Conservation (phyloP, 2,113 vertebrate species). For the Ancistrus triradiatus region DNA sequence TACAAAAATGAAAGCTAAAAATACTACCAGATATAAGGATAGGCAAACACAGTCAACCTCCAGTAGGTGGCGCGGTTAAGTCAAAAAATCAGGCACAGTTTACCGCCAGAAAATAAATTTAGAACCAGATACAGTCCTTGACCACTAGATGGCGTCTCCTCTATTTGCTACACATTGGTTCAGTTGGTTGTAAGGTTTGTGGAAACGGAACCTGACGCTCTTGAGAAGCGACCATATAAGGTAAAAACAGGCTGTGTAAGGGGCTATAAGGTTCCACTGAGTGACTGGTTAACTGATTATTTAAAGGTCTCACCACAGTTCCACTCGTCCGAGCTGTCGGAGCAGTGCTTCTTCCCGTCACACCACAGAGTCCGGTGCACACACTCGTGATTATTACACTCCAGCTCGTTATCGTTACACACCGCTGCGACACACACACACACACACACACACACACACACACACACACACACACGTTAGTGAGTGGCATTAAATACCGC, state of each 20-base stretch:
- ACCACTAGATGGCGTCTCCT: no score
- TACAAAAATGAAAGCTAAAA: no score
- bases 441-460: slow-evolving; percentile 15
- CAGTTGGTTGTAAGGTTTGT: no score
- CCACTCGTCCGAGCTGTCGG: slow-evolving; percentile 94
- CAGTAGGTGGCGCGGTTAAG: neutral
- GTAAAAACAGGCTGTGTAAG: no score
- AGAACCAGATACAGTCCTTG: no score
- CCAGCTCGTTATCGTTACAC: slow-evolving; percentile 79
- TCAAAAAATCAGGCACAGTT: neutral
- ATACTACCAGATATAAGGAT: neutral
- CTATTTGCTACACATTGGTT: no score
- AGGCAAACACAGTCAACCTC: neutral
- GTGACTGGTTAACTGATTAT: no score
- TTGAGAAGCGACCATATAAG: no score
- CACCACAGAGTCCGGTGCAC: slow-evolving; percentile 85
- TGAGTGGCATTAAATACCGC: neutral
- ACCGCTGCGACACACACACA: slow-evolving; percentile 65
- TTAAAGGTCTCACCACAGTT: slow-evolving; percentile 79
- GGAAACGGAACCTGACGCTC: no score
- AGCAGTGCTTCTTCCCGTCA: slow-evolving; percentile 81
- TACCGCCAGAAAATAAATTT: no score
- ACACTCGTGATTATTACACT: slow-evolving; percentile 87
- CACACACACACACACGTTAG: neutral
- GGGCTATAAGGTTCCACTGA: no score